A percentile compares a stretch with the other conserved stretches of the same genome.
Evolutionary conservation across 2,888 invertebrate genomes (phyloP).

Genomic region (Furcula furcula): DNA sequence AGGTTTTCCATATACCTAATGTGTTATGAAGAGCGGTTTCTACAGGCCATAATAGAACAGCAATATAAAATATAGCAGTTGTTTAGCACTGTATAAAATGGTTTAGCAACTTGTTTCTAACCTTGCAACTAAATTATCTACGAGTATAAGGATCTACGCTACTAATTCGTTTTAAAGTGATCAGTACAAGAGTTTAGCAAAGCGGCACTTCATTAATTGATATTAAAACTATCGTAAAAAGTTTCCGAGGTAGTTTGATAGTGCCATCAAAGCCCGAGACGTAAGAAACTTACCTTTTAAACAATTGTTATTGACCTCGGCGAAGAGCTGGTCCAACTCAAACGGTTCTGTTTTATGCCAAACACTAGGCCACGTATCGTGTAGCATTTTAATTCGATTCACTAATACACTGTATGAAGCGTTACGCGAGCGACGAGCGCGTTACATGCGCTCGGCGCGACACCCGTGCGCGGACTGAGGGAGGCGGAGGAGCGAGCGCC

Average conservation of each 20-base stretch:
- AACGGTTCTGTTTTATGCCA: conserved; percentile 55
- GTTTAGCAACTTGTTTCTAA: too few species aligned
- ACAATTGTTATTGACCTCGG: conserved; percentile 67
- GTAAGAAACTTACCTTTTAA: conserved; percentile 50
- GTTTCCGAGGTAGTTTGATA: background rate
- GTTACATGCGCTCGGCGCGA: conserved; percentile 34
- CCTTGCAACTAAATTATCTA: too few species aligned
- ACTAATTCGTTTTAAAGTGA: too few species aligned
- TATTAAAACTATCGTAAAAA: too few species aligned
- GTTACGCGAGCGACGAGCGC: background rate
- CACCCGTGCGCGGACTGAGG: conserved; percentile 28
- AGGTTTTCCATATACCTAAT: too few species aligned
- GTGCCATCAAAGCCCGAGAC: background rate
- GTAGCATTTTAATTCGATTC: conserved; percentile 50
- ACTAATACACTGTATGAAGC: background rate
- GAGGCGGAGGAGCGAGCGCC: conserved; percentile 3
- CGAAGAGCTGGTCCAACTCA: conserved; percentile 64
- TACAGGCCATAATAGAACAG: too few species aligned
- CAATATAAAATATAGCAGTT: too few species aligned
- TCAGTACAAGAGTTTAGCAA: too few species aligned
- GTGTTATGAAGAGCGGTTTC: too few species aligned
- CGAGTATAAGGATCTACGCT: too few species aligned
- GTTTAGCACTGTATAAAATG: too few species aligned
- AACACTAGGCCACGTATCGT: conserved; percentile 59
- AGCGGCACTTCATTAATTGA: too few species aligned